Evolutionary conservation across 2,888 invertebrate genomes (phyloP).

Genomic region (Acanthosepion lycidas): DNA sequence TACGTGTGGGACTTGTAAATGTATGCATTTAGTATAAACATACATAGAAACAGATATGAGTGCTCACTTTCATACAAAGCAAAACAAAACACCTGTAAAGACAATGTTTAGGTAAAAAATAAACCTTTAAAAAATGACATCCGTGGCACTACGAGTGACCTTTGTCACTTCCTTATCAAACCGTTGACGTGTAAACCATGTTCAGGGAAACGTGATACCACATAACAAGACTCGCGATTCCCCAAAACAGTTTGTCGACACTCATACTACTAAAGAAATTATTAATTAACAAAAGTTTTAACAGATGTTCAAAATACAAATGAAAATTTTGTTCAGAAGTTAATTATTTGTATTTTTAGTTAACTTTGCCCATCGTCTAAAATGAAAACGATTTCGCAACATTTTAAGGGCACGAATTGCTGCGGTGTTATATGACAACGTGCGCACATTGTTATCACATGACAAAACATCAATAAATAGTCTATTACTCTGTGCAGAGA

Average conservation of each 20-base stretch:
- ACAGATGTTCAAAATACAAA: background rate
- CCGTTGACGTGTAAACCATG: background rate
- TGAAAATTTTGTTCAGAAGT: too few species aligned
- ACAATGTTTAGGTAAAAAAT: background rate
- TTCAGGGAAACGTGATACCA: background rate
- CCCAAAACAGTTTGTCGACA: background rate
- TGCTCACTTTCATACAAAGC: background rate
- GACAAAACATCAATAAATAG: background rate
- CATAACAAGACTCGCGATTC: background rate
- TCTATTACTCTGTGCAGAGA: background rate
- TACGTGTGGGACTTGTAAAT: background rate
- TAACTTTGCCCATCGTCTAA: background rate
- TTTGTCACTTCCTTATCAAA: background rate
- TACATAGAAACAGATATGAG: background rate
- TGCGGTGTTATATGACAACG: background rate
- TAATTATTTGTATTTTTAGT: too few species aligned
- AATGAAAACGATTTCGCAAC: background rate
- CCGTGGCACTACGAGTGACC: background rate
- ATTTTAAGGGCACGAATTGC: background rate
- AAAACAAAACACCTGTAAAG: background rate
- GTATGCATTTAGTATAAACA: background rate
- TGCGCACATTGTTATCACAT: background rate
- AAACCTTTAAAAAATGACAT: background rate
- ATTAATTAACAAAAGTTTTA: background rate
- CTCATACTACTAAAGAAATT: background rate